These are phyloP conservation scores for Chymomyza procnemis DNA, from an alignment of 2,888 invertebrate genomes.

Conservation along the genomic window DNA sequence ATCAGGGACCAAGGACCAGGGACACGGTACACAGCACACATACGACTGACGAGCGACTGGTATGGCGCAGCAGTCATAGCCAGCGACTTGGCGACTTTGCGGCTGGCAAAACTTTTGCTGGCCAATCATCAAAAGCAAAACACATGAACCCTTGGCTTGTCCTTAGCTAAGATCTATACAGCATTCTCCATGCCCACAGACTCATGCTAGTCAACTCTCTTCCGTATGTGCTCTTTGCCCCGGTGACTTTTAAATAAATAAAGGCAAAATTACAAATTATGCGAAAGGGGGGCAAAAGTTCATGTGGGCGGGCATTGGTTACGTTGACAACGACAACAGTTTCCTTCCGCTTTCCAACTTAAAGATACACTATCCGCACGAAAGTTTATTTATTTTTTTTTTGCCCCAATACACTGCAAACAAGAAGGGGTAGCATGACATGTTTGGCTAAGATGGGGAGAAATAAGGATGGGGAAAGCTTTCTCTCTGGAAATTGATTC, in stretches of 20 bases:
- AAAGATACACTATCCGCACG: not conserved
- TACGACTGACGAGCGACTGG: not conserved
- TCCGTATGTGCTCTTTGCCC: not conserved
- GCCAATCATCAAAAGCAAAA: slow-evolving; percentile 53
- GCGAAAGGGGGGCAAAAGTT: slow-evolving; percentile 20
- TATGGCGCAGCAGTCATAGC: not conserved
- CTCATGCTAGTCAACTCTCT: too few relatives aligned
- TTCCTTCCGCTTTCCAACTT: not conserved
- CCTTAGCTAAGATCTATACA: not conserved
- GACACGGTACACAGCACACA: slow-evolving; percentile 18
- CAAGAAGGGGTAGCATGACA: not conserved
- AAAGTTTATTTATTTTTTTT: not conserved
- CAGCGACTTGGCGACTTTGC: slow-evolving; percentile 44
- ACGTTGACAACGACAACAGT: not conserved
- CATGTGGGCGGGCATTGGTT: slow-evolving; percentile 55
- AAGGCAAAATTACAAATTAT: slow-evolving; percentile 51
- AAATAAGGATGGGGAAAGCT: too few relatives aligned
- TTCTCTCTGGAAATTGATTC: too few relatives aligned
- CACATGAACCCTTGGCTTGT: not conserved
- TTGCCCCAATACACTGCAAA: not conserved
- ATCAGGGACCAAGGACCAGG: slow-evolving; percentile 40
- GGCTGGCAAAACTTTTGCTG: slow-evolving; percentile 54
- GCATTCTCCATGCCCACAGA: not conserved
- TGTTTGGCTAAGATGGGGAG: too few relatives aligned
- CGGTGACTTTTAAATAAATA: slow-evolving; percentile 38